phyloP scores from a whole-genome alignment of 2,113 vertebrate genomes.

The Orcinus orca region DNA sequence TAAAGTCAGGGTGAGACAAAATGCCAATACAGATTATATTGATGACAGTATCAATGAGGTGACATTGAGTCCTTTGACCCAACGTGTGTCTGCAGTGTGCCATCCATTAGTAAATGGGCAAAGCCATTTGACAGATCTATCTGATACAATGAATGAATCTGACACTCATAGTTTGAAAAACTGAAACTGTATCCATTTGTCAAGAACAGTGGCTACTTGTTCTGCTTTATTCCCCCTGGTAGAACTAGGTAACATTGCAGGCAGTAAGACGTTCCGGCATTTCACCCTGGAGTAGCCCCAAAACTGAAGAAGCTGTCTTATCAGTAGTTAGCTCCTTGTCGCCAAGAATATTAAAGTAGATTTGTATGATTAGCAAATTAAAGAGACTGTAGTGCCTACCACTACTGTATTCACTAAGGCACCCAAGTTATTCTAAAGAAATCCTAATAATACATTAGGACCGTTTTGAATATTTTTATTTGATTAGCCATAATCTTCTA shows the following conservation, averaged over 20 bases:
- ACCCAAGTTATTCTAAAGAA: too few species aligned
- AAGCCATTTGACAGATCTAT: constrained; percentile 18
- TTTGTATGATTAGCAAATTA: background rate
- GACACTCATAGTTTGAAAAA: constrained; percentile 50
- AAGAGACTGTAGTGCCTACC: background rate
- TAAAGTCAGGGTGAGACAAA: too few species aligned
- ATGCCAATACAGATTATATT: too few species aligned
- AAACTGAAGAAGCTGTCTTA: background rate
- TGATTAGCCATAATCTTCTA: background rate
- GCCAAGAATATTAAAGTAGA: background rate
- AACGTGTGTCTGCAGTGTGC: too few species aligned
- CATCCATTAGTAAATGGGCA: background rate
- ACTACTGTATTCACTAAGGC: too few species aligned
- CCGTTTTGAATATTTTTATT: too few species aligned
- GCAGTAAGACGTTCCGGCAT: background rate
- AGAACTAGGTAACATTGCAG: background rate
- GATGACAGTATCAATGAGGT: too few species aligned
- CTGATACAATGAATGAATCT: constrained; percentile 7
- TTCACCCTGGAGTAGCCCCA: background rate
- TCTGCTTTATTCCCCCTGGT: background rate
- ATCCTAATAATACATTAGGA: too few species aligned
- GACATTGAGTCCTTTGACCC: too few species aligned
- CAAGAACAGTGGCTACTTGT: background rate
- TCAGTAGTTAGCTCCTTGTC: background rate
- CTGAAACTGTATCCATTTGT: constrained; percentile 50